Conservation (phyloP, 2,113 vertebrate species). For the Perca flavescens region DNA sequence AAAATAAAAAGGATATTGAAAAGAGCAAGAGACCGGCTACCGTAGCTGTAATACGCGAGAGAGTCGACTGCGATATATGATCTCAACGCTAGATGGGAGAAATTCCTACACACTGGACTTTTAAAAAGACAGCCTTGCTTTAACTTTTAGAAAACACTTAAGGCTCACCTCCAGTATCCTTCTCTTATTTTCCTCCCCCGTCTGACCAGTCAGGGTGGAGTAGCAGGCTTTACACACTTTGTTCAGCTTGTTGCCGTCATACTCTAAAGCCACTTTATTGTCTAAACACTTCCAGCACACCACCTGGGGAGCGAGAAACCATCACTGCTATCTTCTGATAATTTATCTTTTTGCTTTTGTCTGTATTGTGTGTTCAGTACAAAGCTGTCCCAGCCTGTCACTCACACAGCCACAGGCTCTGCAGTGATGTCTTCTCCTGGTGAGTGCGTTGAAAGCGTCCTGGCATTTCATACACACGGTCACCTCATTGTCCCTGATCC, state of each 20-base stretch:
- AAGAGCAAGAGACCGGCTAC: too few relatives aligned
- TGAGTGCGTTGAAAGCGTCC: conserved; percentile 92
- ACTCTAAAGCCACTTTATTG: conserved; percentile 90
- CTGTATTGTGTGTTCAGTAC: not conserved
- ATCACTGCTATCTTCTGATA: rapidly evolving
- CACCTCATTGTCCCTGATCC: conserved; percentile 96
- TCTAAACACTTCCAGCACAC: conserved; percentile 98
- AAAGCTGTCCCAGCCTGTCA: not conserved
- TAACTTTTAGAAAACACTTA: not conserved
- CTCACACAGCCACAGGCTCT: conserved; percentile 93
- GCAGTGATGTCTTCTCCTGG: conserved; percentile 93
- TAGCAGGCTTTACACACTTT: conserved; percentile 95
- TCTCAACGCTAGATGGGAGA: too few relatives aligned
- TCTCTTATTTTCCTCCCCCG: conserved; percentile 84
- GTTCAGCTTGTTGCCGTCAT: conserved; percentile 91
- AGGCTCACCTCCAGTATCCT: conserved; percentile 87
- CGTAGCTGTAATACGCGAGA: too few relatives aligned
- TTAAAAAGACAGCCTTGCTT: not conserved
- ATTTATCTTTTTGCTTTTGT: too few relatives aligned
- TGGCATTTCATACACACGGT: conserved; percentile 95
- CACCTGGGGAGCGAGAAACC: conserved; percentile 83
- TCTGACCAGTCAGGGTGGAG: conserved; percentile 85
- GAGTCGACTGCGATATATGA: too few relatives aligned
- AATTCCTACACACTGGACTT: too few relatives aligned
- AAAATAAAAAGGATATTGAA: too few relatives aligned